Evolutionary conservation across 1,140 invertebrate genomes (phyloP), one percentile per base, ranked within the genome.

Genomic region (Heliconius hewitsoni): DNA sequence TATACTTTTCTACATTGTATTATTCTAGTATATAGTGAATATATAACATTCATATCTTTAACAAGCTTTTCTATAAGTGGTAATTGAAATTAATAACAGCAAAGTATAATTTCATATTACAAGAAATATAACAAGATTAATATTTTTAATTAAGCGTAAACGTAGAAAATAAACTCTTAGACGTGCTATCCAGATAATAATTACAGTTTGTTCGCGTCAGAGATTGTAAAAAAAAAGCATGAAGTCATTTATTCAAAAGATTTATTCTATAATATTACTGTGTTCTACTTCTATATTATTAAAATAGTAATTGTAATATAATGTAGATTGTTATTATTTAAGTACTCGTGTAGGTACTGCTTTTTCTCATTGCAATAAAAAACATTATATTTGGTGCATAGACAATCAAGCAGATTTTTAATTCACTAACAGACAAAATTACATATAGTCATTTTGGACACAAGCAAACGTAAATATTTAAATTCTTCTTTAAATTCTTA

Each of bases 81-180:
- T 52, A 52, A 52, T 52, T 52, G 4, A 2, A 52, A 16, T 46
- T 52, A 52, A 66, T 27, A 5, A 30, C 4, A 30, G 13, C 11
- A 6, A 11, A 13, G 0, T n/a, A 66, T 66, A 30, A 30, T 30
- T 66, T 66, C 60, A 30, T 66, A 30, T n/a, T 30, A 18, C n/a
- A 66, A 60, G 9, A 30, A 16, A 66, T 30, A 66, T 66, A 30
- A 66, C 0, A 66, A 66, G 60, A 30, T 66, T 66, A 30, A 66
- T 66, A 66, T 66, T 66, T 23, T 66, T 66, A 66, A 66, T 66
- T 66, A 66, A 66, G 60, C 60, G 60, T 66, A 66, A 66, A 30
- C 60, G 60, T 66, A 30, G 60, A 66, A 37, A 27, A 60, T 66
- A 30, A 66, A 11, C 60, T 30, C 60, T 66, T 30, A 66, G 27